Base-by-base conservation (phyloP, 1,140 invertebrate genomes). In the Trichonephila clavata region DNA sequence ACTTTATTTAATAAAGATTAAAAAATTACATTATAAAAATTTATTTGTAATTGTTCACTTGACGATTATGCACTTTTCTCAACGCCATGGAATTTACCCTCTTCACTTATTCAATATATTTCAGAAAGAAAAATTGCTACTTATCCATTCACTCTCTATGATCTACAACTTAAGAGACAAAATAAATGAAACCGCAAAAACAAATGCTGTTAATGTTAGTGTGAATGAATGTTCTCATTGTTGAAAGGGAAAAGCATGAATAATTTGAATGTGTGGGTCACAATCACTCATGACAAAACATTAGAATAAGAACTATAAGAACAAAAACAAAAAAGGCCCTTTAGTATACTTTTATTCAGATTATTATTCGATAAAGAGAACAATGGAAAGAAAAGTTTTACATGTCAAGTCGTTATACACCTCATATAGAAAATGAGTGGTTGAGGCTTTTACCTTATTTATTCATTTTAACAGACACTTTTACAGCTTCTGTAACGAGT, bases 321-420 rank as follows among this genome's bases (percentile, higher is more conserved):
- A 32, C 10, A 21, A 24, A 68, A 68, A 68, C n/a, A 24, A 24
- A 77, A 77, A 32, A 18, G 13, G 27, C 16, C 39, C 18, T 77
- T 18, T 77, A 77, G 16, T 77, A 18, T 39, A 18, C 27, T 77
- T 77, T 77, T 77, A 77, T 77, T n/a, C 65, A 68, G 71, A 77
- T 77, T 77, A 39, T 77, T 18, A 77, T 13, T 77, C 6, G 71
- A 77, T 77, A 77, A 77, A 20, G 71, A 32, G 27, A 77, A 77
- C 71, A 77, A 77, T 77, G 68, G 68, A 77, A 50, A 50, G 27
- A 16, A 77, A 77, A 77, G 0, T 50, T 50, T 50, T 50, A 50
- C 50, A 50, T 50, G 50, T 50, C 50, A 50, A 50, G 50, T 50
- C 27, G 18, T 77, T 77, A n/a, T 27, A 32, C 24, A 77, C 27